Percentiles rank a stretch among this genome's conserved stretches.
Evolutionary conservation across 2,888 invertebrate genomes (phyloP).

Genomic region (Ephialtes manifestator): DNA sequence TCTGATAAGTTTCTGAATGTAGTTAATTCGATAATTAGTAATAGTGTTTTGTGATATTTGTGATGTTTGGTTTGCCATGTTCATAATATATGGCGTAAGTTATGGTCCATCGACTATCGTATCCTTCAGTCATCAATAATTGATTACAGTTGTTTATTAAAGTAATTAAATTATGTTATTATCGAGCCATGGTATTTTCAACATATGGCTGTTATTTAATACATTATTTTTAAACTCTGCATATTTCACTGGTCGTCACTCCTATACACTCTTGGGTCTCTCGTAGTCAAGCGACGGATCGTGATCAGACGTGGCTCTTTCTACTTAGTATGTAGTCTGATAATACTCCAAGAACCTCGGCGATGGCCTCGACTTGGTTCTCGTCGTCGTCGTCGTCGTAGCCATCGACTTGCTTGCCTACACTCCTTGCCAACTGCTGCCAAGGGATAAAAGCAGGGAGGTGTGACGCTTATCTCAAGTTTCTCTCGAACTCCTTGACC

Average conservation of each 20-base stretch:
- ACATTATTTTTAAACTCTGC: too few relatives aligned
- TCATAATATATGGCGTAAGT: too few relatives aligned
- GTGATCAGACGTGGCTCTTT: conserved; percentile 50
- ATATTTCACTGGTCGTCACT: background rate
- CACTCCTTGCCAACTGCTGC: conserved; percentile 35
- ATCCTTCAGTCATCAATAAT: too few relatives aligned
- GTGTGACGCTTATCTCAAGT: conserved; percentile 62
- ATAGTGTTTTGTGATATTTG: too few relatives aligned
- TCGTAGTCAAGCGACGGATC: conserved; percentile 8
- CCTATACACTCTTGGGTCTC: background rate
- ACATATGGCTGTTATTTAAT: too few relatives aligned
- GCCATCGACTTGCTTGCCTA: conserved; percentile 38
- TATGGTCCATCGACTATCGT: too few relatives aligned
- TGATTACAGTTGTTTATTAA: too few relatives aligned
- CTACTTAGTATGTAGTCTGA: conserved; percentile 55
- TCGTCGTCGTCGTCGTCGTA: conserved; percentile 20
- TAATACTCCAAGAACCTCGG: conserved; percentile 37
- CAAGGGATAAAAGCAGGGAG: conserved; percentile 48
- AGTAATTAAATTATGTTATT: too few relatives aligned
- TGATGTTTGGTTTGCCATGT: too few relatives aligned
- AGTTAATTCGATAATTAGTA: too few relatives aligned
- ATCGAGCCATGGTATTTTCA: too few relatives aligned
- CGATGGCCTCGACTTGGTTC: conserved; percentile 11
- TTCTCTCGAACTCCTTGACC: conserved; percentile 65
- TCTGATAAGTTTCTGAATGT: too few relatives aligned